A percentile compares a stretch with the other conserved stretches of the same genome.
Conservation (phyloP, 2,113 vertebrate genomes). For the Oxyura jamaicensis region DNA sequence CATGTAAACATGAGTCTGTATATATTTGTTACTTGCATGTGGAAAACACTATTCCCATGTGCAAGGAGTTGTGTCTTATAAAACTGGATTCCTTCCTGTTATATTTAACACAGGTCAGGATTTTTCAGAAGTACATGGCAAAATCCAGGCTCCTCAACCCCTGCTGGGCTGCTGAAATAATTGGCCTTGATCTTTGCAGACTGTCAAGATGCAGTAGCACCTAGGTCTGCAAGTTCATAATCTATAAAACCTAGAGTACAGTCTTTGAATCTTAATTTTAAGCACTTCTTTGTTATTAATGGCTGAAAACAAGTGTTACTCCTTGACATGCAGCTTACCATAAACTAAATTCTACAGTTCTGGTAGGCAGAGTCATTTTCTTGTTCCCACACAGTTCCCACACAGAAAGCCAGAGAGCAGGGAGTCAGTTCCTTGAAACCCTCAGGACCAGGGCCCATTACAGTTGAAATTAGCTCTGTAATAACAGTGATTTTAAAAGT, state of each 20-base stretch:
- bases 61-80: not conserved
- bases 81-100: not conserved
- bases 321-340: not conserved
- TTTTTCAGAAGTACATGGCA: not conserved
- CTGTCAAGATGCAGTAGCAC: not conserved
- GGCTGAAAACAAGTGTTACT: not conserved
- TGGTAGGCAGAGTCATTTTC: not conserved
- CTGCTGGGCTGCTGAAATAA: not conserved
- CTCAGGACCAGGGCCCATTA: not conserved
- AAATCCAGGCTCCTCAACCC: not conserved
- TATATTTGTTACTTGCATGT: not conserved
- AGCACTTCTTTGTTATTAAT: not conserved
- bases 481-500: not conserved
- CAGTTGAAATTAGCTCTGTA: not conserved
- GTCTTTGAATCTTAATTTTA: conserved; percentile 9
- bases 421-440: not conserved
- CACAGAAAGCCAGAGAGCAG: not conserved
- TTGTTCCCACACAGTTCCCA: not conserved
- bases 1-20: not conserved
- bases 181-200: not conserved
- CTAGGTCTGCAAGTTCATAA: not conserved
- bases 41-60: not conserved
- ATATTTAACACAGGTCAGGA: not conserved
- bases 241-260: not conserved
- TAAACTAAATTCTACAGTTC: not conserved